Evolutionary conservation across 2,113 vertebrate species (phyloP), one percentile per base, ranked within the genome.

Genomic region (Nibea albiflora): DNA sequence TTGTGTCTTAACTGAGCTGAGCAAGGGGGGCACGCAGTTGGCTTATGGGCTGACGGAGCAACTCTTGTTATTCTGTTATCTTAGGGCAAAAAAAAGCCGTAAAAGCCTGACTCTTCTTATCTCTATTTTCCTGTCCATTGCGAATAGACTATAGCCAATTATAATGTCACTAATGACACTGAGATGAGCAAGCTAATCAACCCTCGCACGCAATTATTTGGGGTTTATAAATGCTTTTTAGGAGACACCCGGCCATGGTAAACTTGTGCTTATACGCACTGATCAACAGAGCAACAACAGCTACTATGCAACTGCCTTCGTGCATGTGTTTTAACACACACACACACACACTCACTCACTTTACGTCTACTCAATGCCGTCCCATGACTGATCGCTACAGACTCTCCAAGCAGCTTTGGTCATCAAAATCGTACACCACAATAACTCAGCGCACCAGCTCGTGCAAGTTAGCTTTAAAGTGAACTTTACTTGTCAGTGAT

Each of bases 351-450:
- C 31, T 60, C 61, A 73, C 9, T 61, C 7, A 44, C 74, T 76
- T 60, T 22, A 49, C 63, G 42, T 78, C 64, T 62, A 81, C 63
- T 42, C 58, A 56, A 72, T 75, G 78, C 54, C 69, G 81, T 56
- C n/a, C 57, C 14, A 53, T 89, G 86, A 94, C 67, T 81, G 85
- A 94, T 92, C 76, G 64, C 85, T 57, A 15, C 71, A 14, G 73
- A 82, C 87, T 87, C 89, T 82, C 61, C 60, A 88, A 89, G 88
- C 84, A 83, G 88, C 89, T 91, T 91, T 62, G 85, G 89, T 90
- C 91, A 90, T 90, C 85, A 87, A 84, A 85, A 88, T 72, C 14
- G 4, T 50, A 70, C 44, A 14, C 49, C 17, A n/a, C 64, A 71
- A 86, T 67, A 73, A 85, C 52, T 81, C 83, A 68, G 54, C 10